Conservation (phyloP, 2,888 invertebrate genomes). For the Seira ritae region DNA sequence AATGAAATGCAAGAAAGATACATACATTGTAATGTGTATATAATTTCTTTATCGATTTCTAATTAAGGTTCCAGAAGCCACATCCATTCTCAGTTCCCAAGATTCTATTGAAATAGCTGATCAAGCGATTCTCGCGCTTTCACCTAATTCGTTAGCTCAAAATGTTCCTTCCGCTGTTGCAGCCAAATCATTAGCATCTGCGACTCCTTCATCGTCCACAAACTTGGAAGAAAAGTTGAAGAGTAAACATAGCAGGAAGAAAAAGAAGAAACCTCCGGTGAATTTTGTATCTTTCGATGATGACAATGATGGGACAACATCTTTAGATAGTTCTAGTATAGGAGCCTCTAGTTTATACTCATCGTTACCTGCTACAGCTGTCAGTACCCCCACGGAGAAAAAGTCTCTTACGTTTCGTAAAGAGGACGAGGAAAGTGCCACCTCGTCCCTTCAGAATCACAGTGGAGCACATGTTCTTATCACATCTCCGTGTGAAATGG, state of each 20-base stretch:
- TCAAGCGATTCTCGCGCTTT: conserved; percentile 47
- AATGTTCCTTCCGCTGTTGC: conserved; percentile 22
- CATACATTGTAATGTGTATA: too few species aligned
- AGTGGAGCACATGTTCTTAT: neutral
- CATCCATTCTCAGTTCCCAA: conserved; percentile 40
- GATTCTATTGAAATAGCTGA: conserved; percentile 53
- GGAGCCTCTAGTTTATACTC: conserved; percentile 40
- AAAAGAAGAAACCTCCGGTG: conserved; percentile 80
- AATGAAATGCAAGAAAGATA: too few species aligned
- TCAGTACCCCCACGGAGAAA: conserved; percentile 78
- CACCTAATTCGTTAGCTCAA: conserved; percentile 35
- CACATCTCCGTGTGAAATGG: neutral
- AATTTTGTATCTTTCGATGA: conserved; percentile 83
- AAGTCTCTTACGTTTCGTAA: conserved; percentile 27
- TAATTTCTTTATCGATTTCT: too few species aligned
- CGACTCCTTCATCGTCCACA: conserved; percentile 12
- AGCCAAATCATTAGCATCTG: conserved; percentile 9
- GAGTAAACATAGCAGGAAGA: conserved; percentile 75
- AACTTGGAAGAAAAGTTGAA: conserved; percentile 41
- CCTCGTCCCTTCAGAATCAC: neutral
- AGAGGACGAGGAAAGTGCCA: neutral
- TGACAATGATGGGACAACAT: conserved; percentile 8
- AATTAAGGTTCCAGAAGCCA: conserved; percentile 55
- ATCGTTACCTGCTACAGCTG: conserved; percentile 81
- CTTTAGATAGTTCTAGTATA: conserved; percentile 29